These are phyloP conservation scores for Itoplectis maculator DNA, from an alignment of 2,888 invertebrate genomes.

Conservation along the genomic window DNA sequence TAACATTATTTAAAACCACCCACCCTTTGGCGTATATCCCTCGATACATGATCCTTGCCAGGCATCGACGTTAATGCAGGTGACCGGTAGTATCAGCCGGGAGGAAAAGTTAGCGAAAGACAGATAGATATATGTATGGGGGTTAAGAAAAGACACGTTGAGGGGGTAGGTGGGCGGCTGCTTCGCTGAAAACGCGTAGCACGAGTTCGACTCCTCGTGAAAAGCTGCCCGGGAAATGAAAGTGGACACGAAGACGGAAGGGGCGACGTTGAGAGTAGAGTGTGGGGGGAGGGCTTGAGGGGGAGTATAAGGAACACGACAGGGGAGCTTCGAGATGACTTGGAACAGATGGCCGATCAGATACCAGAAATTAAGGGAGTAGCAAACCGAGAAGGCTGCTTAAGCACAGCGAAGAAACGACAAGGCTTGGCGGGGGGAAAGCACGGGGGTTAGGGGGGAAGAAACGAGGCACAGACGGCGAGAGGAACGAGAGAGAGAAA, in stretches of 20 bases:
- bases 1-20: constrained; percentile 59
- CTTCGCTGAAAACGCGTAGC: constrained; percentile 51
- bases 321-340: constrained; percentile 73
- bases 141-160: constrained; percentile 12
- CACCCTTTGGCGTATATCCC: constrained; percentile 20
- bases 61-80: constrained; percentile 44
- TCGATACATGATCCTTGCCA: constrained; percentile 28
- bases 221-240: constrained; percentile 19
- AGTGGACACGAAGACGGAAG: constrained; percentile 28
- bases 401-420: constrained; percentile 73
- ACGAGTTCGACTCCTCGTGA: constrained; percentile 38
- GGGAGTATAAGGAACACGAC: constrained; percentile 34
- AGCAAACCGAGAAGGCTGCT: constrained; percentile 64
- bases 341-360: constrained; percentile 84
- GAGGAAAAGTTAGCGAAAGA: constrained; percentile 30
- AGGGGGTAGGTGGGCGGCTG: constrained; percentile 10
- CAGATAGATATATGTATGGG: background rate
- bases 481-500: constrained; percentile 77
- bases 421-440: background rate
- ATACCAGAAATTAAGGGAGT: constrained; percentile 83
- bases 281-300: background rate
- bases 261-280: background rate
- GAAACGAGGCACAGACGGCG: constrained; percentile 50
- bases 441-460: background rate
- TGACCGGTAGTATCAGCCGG: constrained; percentile 26